A percentile compares a stretch with the other conserved stretches of the same genome.
Conservation (phyloP, 2,113 vertebrate species). For the Chinchilla lanigera region DNA sequence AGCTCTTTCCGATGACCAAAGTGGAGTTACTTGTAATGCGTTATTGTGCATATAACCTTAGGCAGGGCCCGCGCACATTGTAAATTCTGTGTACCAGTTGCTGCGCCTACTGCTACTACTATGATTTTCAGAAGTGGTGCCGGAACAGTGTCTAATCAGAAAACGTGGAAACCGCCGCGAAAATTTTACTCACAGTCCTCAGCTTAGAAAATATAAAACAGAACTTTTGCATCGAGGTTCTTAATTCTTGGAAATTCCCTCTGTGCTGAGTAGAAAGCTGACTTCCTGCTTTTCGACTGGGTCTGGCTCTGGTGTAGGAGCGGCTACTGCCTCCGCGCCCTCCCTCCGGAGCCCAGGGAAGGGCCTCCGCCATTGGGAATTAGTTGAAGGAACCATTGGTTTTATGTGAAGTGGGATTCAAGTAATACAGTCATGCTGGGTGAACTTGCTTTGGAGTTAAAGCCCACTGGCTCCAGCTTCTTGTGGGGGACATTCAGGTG, state of each 20-base stretch:
- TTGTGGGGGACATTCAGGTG: background rate
- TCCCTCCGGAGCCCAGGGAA: background rate
- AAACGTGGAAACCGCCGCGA: background rate
- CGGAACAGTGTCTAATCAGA: background rate
- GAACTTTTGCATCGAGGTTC: background rate
- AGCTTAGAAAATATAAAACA: background rate
- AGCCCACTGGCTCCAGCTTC: background rate
- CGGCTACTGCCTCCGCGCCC: fast-evolving
- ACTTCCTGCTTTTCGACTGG: background rate
- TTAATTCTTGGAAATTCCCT: background rate
- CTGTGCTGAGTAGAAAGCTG: background rate
- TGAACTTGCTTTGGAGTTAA: background rate
- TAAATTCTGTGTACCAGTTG: background rate
- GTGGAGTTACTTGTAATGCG: background rate
- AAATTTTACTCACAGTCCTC: background rate
- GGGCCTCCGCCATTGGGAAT: background rate
- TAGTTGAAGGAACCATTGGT: background rate
- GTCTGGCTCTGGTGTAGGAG: background rate
- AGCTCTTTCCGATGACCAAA: background rate
- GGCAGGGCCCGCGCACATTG: background rate
- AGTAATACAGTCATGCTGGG: background rate
- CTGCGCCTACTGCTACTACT: background rate
- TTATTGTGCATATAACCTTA: background rate
- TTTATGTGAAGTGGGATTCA: background rate
- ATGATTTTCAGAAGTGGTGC: background rate